Evolutionary conservation across 2,113 vertebrate genomes (phyloP).

Genomic region (Hippopotamus amphibius): DNA sequence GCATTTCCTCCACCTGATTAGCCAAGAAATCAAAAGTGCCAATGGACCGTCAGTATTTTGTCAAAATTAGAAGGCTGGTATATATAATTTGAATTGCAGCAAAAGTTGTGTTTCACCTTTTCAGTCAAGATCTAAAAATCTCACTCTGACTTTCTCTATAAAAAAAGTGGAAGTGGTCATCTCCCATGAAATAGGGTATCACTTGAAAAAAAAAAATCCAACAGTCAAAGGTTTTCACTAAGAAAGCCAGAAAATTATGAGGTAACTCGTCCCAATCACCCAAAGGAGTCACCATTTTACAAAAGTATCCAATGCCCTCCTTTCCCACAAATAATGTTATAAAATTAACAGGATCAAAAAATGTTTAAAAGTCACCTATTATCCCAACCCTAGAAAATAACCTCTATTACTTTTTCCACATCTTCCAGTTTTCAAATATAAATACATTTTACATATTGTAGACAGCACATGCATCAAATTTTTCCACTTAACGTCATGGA

Average conservation of each 20-base stretch:
- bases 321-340: background rate
- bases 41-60: background rate
- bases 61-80: background rate
- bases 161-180: slow-evolving; percentile 3
- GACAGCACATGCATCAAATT: background rate
- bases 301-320: background rate
- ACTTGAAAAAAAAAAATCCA: slow-evolving; percentile 31
- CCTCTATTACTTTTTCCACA: background rate
- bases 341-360: slow-evolving; percentile 34
- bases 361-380: background rate
- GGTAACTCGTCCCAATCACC: background rate
- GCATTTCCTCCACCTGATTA: slow-evolving; percentile 47
- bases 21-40: slow-evolving; percentile 40
- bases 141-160: background rate
- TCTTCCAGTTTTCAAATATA: background rate
- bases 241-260: background rate
- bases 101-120: slow-evolving; percentile 48
- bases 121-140: slow-evolving; percentile 7
- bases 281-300: background rate
- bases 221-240: background rate
- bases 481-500: background rate
- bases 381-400: background rate
- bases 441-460: background rate
- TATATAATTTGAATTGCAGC: background rate
- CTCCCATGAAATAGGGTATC: background rate